Conservation (phyloP, 1,140 invertebrate species). For the Drosophila kohkoa region DNA sequence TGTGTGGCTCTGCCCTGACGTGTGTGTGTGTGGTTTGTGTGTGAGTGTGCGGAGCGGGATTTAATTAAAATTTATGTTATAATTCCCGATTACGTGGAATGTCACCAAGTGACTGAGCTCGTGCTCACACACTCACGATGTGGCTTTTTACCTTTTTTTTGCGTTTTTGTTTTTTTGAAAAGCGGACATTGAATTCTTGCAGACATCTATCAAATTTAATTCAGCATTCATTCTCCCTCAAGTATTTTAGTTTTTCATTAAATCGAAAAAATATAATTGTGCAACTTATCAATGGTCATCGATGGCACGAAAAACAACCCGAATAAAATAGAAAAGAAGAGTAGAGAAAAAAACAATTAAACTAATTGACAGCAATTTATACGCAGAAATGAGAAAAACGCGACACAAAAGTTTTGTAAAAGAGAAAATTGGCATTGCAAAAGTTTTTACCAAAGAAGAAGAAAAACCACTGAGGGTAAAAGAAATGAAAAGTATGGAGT, state of each 20-base stretch:
- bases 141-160: constrained; percentile 3
- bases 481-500: neutral
- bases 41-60: constrained; percentile 3
- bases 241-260: constrained; percentile 43
- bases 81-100: constrained; percentile 29
- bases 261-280: constrained; percentile 59
- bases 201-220: no score
- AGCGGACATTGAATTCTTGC: no score
- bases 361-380: constrained; percentile 81
- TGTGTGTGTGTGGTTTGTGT: constrained; percentile 4
- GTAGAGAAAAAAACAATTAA: constrained; percentile 59
- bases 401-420: constrained; percentile 56
- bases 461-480: constrained; percentile 55
- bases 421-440: constrained; percentile 66
- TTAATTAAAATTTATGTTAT: constrained; percentile 43
- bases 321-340: neutral
- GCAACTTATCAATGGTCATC: constrained; percentile 72
- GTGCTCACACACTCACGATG: constrained; percentile 1
- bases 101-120: constrained; percentile 11
- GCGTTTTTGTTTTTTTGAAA: neutral
- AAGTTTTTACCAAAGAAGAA: constrained; percentile 62
- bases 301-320: constrained; percentile 36
- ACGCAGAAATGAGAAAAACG: constrained; percentile 60
- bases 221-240: neutral
- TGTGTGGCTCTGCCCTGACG: neutral